phyloP scores from a whole-genome alignment of 2,888 invertebrate species.

The Sinopyrophorus schimmeli region DNA sequence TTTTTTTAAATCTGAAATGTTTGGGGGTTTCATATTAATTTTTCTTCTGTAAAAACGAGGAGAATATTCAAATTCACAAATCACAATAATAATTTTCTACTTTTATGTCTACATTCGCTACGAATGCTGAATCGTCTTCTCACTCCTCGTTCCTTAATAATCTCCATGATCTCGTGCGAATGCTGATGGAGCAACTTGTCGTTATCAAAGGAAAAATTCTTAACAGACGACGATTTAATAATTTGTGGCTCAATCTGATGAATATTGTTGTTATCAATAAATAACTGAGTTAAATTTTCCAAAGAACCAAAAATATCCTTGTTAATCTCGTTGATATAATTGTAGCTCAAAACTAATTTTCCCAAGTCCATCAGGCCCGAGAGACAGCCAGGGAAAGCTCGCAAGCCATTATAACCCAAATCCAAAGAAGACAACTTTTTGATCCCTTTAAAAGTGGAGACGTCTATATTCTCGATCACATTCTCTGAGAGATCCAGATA shows the following conservation, averaged over 20 bases:
- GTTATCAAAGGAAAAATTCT: slow-evolving; percentile 13
- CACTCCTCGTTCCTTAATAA: slow-evolving; percentile 5
- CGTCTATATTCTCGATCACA: slow-evolving; percentile 4
- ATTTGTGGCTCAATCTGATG: slow-evolving; percentile 1
- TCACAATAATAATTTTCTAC: slow-evolving; percentile 7
- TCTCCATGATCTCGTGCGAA: slow-evolving; percentile 5
- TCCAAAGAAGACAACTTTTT: slow-evolving; percentile 16
- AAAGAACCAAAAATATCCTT: slow-evolving; percentile 5
- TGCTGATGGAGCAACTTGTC: neutral
- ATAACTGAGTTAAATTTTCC: slow-evolving; percentile 9
- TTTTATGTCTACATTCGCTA: slow-evolving; percentile 5
- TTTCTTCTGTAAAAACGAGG: no score
- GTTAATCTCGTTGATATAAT: slow-evolving; percentile 7
- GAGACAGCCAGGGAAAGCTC: neutral
- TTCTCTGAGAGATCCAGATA: slow-evolving; percentile 18
- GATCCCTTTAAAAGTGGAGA: neutral
- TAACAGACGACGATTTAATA: slow-evolving; percentile 1
- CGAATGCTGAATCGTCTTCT: slow-evolving; percentile 6
- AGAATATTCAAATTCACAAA: no score
- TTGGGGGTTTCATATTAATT: no score
- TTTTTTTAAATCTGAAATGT: no score
- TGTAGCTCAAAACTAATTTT: slow-evolving; percentile 14
- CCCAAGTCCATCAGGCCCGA: neutral
- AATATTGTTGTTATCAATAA: slow-evolving; percentile 14
- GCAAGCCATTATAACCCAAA: slow-evolving; percentile 17